These are phyloP conservation scores for Porites australiensis DNA, from an alignment of 64 coral and sea anemone species.

Conservation along the genomic window DNA sequence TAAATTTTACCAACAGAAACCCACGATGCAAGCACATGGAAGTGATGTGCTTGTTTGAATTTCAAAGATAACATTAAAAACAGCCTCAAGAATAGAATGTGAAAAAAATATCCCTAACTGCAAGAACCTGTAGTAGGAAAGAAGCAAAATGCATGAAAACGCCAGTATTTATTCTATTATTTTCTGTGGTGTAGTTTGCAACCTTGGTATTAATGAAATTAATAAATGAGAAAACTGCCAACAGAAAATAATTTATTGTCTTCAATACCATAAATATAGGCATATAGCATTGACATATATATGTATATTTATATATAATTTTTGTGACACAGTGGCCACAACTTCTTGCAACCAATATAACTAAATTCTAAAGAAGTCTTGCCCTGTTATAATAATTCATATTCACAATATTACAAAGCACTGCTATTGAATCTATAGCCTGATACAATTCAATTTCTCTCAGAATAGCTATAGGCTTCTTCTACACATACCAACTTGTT, in stretches of 20 bases:
- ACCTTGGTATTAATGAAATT: constrained; percentile 34
- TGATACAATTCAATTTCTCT: constrained; percentile 39
- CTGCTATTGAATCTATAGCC: not conserved
- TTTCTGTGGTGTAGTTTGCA: constrained; percentile 27
- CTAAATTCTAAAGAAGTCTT: constrained; percentile 19
- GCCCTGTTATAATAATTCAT: not conserved
- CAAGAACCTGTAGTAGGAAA: not conserved
- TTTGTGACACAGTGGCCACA: constrained; percentile 2
- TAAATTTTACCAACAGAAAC: constrained; percentile 6
- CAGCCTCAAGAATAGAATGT: not conserved
- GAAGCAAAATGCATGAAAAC: not conserved
- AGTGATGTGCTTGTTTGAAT: constrained; percentile 36
- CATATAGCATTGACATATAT: constrained; percentile 46
- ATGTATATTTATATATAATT: not conserved
- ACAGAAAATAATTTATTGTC: constrained; percentile 62
- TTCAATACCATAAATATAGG: constrained; percentile 60
- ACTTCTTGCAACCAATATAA: constrained; percentile 14
- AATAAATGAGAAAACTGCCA: constrained; percentile 35
- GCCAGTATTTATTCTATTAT: not conserved
- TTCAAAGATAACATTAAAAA: not conserved
- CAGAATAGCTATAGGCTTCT: not conserved
- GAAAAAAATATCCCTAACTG: not conserved
- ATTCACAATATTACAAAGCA: constrained; percentile 52
- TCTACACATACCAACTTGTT: constrained; percentile 15
- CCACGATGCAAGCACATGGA: constrained; percentile 45